Conservation (phyloP, 2,888 invertebrate species). For the Drosophila fungiperda region DNA sequence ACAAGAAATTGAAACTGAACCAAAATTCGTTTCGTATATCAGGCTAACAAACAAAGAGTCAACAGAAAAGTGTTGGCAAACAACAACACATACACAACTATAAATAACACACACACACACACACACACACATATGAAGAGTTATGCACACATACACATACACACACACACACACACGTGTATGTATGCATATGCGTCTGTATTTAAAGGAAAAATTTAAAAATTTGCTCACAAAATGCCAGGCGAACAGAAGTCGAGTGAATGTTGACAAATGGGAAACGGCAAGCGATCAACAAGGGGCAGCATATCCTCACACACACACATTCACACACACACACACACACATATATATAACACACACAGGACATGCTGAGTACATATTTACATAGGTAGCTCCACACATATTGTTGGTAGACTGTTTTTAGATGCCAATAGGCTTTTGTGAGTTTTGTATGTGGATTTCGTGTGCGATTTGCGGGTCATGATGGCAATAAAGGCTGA, state of each 20-base stretch:
- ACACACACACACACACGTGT: not conserved
- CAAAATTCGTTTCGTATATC: slow-evolving; percentile 14
- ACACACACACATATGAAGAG: slow-evolving; percentile 2
- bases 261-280: slow-evolving; percentile 12
- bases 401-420: slow-evolving; percentile 28
- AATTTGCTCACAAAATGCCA: slow-evolving; percentile 78
- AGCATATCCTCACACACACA: slow-evolving; percentile 30
- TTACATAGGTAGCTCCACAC: slow-evolving; percentile 28
- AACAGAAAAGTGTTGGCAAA: slow-evolving; percentile 43
- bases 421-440: slow-evolving; percentile 57
- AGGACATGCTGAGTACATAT: slow-evolving; percentile 48
- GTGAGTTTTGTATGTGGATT: slow-evolving; percentile 65
- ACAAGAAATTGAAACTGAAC: slow-evolving; percentile 7
- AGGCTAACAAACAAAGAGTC: slow-evolving; percentile 18
- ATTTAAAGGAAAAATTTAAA: slow-evolving; percentile 60
- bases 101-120: slow-evolving; percentile 12
- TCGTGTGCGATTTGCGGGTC: slow-evolving; percentile 69
- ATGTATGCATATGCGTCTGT: slow-evolving; percentile 19
- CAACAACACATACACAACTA: slow-evolving; percentile 17
- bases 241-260: slow-evolving; percentile 65
- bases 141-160: not conserved
- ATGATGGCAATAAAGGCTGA: slow-evolving; percentile 66
- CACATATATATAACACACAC: not conserved
- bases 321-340: slow-evolving; percentile 7
- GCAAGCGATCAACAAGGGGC: slow-evolving; percentile 47